Evolutionary conservation across 2,797 vertebrate species (phyloP).

Genomic region (Gadopsis bispinosus): DNA sequence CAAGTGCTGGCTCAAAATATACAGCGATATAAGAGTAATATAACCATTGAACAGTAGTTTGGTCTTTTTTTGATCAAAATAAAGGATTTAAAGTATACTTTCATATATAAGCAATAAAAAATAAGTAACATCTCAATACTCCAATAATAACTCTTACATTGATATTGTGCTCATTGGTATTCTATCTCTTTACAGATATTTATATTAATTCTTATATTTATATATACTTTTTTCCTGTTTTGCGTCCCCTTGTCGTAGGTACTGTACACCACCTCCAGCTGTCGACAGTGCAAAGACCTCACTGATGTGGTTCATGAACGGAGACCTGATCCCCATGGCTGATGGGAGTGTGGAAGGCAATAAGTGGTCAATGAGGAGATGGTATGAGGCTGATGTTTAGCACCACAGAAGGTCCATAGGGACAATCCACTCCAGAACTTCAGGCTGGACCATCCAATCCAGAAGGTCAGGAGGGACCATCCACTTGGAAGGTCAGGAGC

Average conservation of each 20-base stretch:
- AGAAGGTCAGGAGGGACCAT: background rate
- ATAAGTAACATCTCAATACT: constrained; percentile 82
- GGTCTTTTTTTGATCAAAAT: constrained; percentile 81
- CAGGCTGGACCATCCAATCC: background rate
- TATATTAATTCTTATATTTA: constrained; percentile 64
- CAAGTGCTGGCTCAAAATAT: constrained; percentile 57
- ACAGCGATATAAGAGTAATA: constrained; percentile 72
- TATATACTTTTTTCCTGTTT: constrained; percentile 61
- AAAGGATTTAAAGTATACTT: constrained; percentile 74
- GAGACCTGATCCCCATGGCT: constrained; percentile 50
- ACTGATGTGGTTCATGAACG: constrained; percentile 51
- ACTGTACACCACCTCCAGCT: constrained; percentile 56
- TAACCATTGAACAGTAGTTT: constrained; percentile 82
- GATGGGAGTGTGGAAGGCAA: constrained; percentile 76
- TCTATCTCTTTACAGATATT: constrained; percentile 77
- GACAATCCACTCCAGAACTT: constrained; percentile 36
- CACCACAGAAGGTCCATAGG: constrained; percentile 88
- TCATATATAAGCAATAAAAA: constrained; percentile 80
- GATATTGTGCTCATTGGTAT: constrained; percentile 84
- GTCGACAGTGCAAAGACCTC: constrained; percentile 72
- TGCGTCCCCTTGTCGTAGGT: constrained; percentile 40
- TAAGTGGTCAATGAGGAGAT: constrained; percentile 80
- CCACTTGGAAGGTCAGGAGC: background rate
- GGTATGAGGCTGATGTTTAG: constrained; percentile 85
- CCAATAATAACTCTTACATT: constrained; percentile 74